Base-by-base conservation (phyloP, 2,888 invertebrate genomes). In the Rambutsinella grinnellia region DNA sequence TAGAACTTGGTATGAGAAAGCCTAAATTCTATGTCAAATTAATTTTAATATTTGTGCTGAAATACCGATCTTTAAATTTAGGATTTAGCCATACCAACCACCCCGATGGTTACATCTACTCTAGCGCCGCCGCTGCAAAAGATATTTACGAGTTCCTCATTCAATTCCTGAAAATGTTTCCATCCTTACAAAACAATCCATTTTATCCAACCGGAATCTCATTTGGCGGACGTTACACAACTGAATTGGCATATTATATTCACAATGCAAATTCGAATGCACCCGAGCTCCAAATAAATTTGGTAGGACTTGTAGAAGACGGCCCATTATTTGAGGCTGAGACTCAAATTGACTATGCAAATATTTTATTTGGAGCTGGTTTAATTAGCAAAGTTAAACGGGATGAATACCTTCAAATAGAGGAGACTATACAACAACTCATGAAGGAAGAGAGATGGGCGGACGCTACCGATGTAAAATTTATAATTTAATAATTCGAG, bases 201-300 rank as follows among this genome's bases (percentile, higher is more conserved):
- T 79, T 79, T 49, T 76, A 75, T 26, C 66, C 53, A 15, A 57
- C 60, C 0, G 78, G 78, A 3, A 66, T n/a, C 13, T 75, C 70
- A 8, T 36, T 56, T 26, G 78, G 78, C 28, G 78, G 65, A 23
- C 62, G 61, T 1, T 77, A 77, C 57, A 62, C 77, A 3, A 47
- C 62, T 15, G 13, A 54, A 5, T 26, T 54, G 1, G 72, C 72
- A 15, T 36, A 72, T 36, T 57, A 58, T 13, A 78, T 74, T 24
- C 78, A 74, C 17, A 24, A 36, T 19, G 15, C 61, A 68, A 78
- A 92, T 83, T 89, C 90, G 81, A 90, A 90, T 77, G 89, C 90
- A 84, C 88, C 88, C 6, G 85, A 82, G 5, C 90, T 91, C 3
- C 91, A 91, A 86, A 92, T 94, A n/a, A 93, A 93, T 81, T 85